Evolutionary conservation across 2,888 invertebrate genomes (phyloP).

Genomic region (Eubasilissa splendida): DNA sequence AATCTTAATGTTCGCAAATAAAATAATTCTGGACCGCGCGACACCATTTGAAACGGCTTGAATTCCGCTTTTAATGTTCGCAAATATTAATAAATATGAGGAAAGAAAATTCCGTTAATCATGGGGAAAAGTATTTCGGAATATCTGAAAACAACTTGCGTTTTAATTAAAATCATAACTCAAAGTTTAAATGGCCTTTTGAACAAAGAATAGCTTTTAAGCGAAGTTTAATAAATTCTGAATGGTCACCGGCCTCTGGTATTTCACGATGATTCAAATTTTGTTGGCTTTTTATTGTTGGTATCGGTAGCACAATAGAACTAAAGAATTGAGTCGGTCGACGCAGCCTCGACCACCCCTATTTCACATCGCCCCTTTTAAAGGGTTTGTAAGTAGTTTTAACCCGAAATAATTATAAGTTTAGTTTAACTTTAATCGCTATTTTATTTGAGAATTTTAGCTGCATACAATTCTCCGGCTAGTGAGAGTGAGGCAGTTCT

Average conservation of each 20-base stretch:
- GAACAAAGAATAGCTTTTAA: constrained; percentile 39
- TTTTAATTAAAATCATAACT: constrained; percentile 46
- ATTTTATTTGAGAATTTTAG: no score
- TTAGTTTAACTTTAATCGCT: no score
- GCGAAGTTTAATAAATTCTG: constrained; percentile 32
- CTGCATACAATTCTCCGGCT: no score
- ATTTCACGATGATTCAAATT: constrained; percentile 7
- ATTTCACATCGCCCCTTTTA: no score
- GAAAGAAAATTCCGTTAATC: constrained; percentile 32
- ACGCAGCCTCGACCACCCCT: no score
- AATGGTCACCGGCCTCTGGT: constrained; percentile 8
- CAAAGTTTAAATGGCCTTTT: constrained; percentile 36
- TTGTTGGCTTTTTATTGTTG: background rate
- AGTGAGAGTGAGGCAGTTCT: no score
- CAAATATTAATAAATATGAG: constrained; percentile 26
- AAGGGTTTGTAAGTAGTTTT: no score
- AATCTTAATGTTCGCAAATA: background rate
- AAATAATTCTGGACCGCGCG: background rate
- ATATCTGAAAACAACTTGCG: constrained; percentile 39
- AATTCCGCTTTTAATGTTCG: background rate
- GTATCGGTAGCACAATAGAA: no score
- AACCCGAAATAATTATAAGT: no score
- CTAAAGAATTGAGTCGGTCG: no score
- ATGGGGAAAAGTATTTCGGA: constrained; percentile 29
- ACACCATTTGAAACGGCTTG: background rate